These are phyloP conservation scores for Polyommatus icarus DNA, from an alignment of 2,888 invertebrate genomes.

Conservation along the genomic window DNA sequence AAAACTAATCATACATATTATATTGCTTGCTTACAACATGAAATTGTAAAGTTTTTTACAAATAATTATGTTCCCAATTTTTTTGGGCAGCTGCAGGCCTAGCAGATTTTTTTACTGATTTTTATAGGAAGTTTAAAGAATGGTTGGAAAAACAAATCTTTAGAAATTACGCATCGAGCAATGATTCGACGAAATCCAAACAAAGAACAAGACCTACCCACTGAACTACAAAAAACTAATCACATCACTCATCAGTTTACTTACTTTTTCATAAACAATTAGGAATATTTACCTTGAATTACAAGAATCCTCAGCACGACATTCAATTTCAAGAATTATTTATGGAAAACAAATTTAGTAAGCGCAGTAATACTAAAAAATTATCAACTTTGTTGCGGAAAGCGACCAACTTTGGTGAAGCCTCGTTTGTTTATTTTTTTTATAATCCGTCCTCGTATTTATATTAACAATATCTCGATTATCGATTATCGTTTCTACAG, in stretches of 20 bases:
- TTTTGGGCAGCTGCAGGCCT: not conserved
- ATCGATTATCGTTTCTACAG: not conserved
- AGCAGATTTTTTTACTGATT: not conserved
- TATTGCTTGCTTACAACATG: not conserved
- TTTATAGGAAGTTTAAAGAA: not conserved
- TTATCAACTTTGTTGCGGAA: not conserved
- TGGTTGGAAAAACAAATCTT: not conserved
- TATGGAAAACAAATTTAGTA: not conserved
- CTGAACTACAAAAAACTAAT: constrained; percentile 19
- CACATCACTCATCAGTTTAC: not conserved
- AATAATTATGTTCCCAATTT: not conserved
- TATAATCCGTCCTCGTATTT: not conserved
- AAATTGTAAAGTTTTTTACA: no score
- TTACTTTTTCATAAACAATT: not conserved
- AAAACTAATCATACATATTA: not conserved
- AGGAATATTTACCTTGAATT: not conserved
- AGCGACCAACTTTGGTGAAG: not conserved
- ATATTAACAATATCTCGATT: not conserved
- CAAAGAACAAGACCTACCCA: constrained; percentile 23
- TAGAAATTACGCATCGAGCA: constrained; percentile 22
- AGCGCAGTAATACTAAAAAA: not conserved
- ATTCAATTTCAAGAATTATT: not conserved
- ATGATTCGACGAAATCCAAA: constrained; percentile 30
- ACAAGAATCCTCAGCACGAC: not conserved
- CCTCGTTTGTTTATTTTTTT: constrained; percentile 28